Evolutionary conservation across 2,888 invertebrate genomes (phyloP), one percentile per base, ranked within the genome.

Genomic region (Spisula solida): DNA sequence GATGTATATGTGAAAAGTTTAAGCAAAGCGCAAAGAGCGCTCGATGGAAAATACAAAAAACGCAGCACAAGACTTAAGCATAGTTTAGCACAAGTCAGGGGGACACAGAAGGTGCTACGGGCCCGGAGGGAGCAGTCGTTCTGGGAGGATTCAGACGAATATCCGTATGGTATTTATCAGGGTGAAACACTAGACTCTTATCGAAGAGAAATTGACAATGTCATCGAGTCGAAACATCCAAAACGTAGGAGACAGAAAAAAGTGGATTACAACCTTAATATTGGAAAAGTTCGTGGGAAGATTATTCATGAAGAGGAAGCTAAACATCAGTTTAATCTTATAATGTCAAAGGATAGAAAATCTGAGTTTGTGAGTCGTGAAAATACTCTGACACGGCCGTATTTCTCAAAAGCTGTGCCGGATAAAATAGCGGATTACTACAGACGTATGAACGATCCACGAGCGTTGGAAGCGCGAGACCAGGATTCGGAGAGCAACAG

Each of bases 121-220:
- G 20, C 82, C 4, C 70, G 82, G 18, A 83, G 92, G n/a, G 92
- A 92, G 41, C 86, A 89, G 41, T 83, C 88, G 16, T 92, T 90
- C 66, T 87, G 83, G 86, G 90, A 88, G n/a, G 86, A 90, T 66
- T 79, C 89, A 0, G 92, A 92, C n/a, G 90, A 89, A n/a, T 90
- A 85, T 82, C 92, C 92, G 20, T 92, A 81, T 25, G 92, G 92
- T 31, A 29, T 92, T 6, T 92, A 92, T 66, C 89, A 90, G 31
- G 92, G 92, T 8, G 92, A 90, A 51, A 86, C 79, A 47, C 78
- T 92, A 25, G 80, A 83, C 48, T 90, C 90, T 4, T 90, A 90
- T 75, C 80, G 90, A 1, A 82, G 90, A 66, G 82, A 92, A 83
- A 66, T 92, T 51, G 92, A 92, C 8, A 79, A 83, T 29, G 78